Conservation (phyloP, 2,888 invertebrate genomes). For the Sesia bembeciformis region DNA sequence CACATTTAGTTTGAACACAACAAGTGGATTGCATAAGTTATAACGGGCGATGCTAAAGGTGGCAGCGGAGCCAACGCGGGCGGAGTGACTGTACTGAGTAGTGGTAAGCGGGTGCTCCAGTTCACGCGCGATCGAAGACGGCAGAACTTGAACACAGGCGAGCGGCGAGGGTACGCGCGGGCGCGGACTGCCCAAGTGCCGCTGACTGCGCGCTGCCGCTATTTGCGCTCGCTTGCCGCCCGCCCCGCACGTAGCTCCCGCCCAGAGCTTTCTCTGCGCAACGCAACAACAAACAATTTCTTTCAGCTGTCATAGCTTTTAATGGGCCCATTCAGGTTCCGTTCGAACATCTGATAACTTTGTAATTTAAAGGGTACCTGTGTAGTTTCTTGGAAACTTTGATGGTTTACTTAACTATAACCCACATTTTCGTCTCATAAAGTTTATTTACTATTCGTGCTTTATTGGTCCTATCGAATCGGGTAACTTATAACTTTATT, state of each 20-base stretch:
- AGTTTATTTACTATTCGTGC: too few species aligned
- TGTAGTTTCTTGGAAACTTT: too few species aligned
- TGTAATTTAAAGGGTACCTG: too few species aligned
- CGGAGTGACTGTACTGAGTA: neutral
- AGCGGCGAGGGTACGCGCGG: slow-evolving; percentile 23
- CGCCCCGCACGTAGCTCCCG: slow-evolving; percentile 42
- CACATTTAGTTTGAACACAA: slow-evolving; percentile 20
- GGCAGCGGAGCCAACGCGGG: neutral
- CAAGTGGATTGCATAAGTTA: slow-evolving; percentile 1
- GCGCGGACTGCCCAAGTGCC: slow-evolving; percentile 23
- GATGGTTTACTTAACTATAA: too few species aligned
- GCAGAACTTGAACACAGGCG: slow-evolving; percentile 6
- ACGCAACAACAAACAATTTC: slow-evolving; percentile 45
- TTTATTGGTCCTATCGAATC: too few species aligned
- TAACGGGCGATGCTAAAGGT: neutral
- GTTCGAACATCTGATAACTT: neutral
- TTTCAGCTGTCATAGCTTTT: slow-evolving; percentile 20
- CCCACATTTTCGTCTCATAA: too few species aligned
- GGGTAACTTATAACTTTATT: too few species aligned
- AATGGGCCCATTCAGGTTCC: neutral
- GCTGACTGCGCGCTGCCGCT: slow-evolving; percentile 58
- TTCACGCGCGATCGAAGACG: slow-evolving; percentile 23
- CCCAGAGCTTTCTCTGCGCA: slow-evolving; percentile 67
- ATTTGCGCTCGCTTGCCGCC: slow-evolving; percentile 58
- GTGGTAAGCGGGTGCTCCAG: neutral